A percentile compares a stretch with the other conserved stretches of the same genome.
phyloP scores from a whole-genome alignment of 2,797 vertebrate species.

The Pangasius sanitwongsei region DNA sequence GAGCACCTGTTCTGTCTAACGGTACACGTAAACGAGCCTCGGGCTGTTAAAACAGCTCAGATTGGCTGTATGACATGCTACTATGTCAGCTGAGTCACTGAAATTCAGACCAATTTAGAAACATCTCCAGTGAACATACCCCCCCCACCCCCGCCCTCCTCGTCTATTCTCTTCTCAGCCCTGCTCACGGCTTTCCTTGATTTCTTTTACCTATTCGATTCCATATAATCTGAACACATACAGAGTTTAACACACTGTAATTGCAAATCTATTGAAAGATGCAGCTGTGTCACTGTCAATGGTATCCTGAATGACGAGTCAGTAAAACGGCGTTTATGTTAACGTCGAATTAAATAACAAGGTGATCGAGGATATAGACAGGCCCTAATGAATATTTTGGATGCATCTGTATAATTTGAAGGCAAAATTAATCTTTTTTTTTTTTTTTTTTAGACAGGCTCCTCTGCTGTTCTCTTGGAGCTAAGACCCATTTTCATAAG shows the following conservation, averaged over 20 bases:
- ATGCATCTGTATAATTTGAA: background rate
- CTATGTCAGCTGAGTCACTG: slow-evolving; percentile 81
- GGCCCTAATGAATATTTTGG: background rate
- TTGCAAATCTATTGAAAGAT: background rate
- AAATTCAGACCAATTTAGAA: slow-evolving; percentile 82
- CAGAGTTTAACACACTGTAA: background rate
- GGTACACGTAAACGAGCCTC: slow-evolving; percentile 68
- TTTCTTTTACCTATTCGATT: background rate
- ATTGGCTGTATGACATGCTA: slow-evolving; percentile 70
- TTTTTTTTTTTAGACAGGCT: background rate
- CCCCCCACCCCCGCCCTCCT: slow-evolving; percentile 5
- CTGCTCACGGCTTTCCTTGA: slow-evolving; percentile 23
- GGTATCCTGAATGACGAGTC: background rate
- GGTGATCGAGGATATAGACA: background rate
- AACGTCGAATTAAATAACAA: background rate
- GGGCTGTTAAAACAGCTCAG: slow-evolving; percentile 61
- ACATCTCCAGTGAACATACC: slow-evolving; percentile 74
- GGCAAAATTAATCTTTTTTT: background rate
- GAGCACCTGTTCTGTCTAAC: slow-evolving; percentile 72
- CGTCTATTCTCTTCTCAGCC: slow-evolving; percentile 26
- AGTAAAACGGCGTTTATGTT: background rate
- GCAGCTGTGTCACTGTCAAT: background rate
- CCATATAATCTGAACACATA: background rate
- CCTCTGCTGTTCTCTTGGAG: background rate
- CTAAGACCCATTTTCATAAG: slow-evolving; percentile 55